Base-by-base conservation (phyloP, 2,888 invertebrate genomes). In the Antitype chi region DNA sequence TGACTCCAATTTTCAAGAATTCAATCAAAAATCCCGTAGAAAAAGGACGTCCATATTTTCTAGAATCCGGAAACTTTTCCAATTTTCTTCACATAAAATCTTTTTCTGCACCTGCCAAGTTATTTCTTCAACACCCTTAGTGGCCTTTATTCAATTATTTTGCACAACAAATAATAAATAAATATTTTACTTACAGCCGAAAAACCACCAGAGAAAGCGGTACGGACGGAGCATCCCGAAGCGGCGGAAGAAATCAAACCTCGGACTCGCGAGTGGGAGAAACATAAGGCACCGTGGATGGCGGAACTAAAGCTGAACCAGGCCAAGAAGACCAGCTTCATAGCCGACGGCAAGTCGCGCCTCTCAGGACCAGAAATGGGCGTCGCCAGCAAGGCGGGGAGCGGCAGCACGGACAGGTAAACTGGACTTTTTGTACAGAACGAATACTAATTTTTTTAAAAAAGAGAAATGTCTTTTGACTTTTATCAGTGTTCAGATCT, bases 231-330 rank as follows among this genome's bases (percentile, higher is more conserved):
- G 32, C 74, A 72, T n/a, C 67, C 83, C 0, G 93, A 94, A 5
- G 92, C 92, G 32, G 79, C 86, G 1, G 95, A 96, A 53, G 96
- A 97, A 90, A 97, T 97, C 20, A 97, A 97, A 87, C 98, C 98
- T 0, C 97, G 97, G 80, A 96, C 97, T 1, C 97, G 98, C 23
- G 98, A 98, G 89, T 98, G 98, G 97, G 98, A 98, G 93, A 98
- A 98, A 89, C 97, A 97, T 88, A 97, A 97, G 89, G 98, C 98
- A 67, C 98, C 98, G 0, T 98, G 98, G 98, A 98, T 98, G 97
- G 98, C 97, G 85, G 98, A 98, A 91, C 97, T 98, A 85, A 98
- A 98, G 91, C 97, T 98, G 84, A 98, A 98, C 90, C 98, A 98
- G 93, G 97, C 97, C 2, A 97, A 97, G 94, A 97, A 97, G 89